These are phyloP conservation scores for Solenopsis fugax DNA, from an alignment of 1,140 invertebrate genomes.

Conservation along the genomic window DNA sequence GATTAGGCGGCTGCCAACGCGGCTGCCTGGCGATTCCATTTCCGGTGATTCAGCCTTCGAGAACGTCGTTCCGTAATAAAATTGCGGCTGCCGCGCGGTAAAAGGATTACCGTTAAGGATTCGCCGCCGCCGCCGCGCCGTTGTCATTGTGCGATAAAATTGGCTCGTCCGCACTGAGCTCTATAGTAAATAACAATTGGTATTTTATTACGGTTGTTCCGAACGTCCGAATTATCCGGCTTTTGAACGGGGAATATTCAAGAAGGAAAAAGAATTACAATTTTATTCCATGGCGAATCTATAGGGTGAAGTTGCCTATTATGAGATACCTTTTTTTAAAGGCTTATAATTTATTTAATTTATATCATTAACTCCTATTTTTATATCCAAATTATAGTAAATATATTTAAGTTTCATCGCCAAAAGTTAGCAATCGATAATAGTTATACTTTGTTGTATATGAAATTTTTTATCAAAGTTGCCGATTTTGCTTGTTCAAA, in stretches of 20 bases:
- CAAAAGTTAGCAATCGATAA: no score
- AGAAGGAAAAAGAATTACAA: background rate
- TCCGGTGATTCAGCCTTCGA: conserved; percentile 54
- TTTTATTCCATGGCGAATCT: background rate
- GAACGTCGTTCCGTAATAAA: conserved; percentile 49
- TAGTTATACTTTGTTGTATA: no score
- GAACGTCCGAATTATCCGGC: background rate
- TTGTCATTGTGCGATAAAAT: conserved; percentile 42
- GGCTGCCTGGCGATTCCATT: conserved; percentile 41
- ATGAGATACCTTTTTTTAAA: no score
- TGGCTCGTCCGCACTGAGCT: background rate
- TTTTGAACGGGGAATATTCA: background rate
- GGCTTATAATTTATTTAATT: no score
- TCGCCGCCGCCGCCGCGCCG: background rate
- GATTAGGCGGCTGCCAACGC: conserved; percentile 47
- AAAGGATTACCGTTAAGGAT: conserved; percentile 49
- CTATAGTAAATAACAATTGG: conserved; percentile 3
- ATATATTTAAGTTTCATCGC: no score
- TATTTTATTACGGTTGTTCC: background rate
- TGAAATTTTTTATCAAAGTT: no score
- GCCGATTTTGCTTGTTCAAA: no score
- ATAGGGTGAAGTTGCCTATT: no score
- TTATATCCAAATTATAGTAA: no score
- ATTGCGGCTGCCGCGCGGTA: conserved; percentile 17
- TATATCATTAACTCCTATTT: no score